Conservation (phyloP, 2,113 vertebrate species). For the Indicator indicator region DNA sequence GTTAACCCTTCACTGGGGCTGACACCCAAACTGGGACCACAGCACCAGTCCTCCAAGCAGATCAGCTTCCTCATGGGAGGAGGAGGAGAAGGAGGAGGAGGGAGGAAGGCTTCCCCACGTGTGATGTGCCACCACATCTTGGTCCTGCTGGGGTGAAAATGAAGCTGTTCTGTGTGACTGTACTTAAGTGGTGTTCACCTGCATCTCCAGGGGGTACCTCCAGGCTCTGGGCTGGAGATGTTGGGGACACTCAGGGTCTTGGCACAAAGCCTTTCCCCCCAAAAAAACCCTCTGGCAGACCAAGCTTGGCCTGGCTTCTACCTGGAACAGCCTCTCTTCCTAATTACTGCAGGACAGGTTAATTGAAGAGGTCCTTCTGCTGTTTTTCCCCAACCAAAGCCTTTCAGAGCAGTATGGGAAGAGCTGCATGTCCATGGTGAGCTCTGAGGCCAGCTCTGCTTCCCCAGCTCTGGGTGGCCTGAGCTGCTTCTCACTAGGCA, state of each 20-base stretch:
- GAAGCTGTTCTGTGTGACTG: not conserved
- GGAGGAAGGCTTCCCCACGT: fast-evolving
- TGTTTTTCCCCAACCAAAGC: not conserved
- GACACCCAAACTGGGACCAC: not conserved
- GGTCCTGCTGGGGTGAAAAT: not conserved
- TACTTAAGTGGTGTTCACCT: not conserved
- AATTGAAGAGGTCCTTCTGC: not conserved
- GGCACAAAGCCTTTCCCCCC: not conserved
- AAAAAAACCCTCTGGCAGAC: not conserved
- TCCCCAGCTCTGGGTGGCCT: not conserved
- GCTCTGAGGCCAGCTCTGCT: not conserved
- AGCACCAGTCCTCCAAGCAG: not conserved
- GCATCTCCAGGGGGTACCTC: not conserved
- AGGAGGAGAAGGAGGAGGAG: not conserved
- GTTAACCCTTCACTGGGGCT: conserved; percentile 41
- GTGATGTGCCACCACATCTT: fast-evolving
- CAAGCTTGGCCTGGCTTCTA: not conserved
- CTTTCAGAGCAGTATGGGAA: not conserved
- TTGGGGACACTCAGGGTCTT: not conserved
- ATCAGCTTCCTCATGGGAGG: too few species aligned
- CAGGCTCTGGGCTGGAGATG: not conserved
- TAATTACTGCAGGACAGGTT: not conserved
- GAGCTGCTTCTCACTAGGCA: not conserved
- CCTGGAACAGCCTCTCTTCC: not conserved
- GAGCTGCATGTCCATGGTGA: not conserved